Conservation (phyloP, 2,113 vertebrate species). For the Hirundichthys speculiger region DNA sequence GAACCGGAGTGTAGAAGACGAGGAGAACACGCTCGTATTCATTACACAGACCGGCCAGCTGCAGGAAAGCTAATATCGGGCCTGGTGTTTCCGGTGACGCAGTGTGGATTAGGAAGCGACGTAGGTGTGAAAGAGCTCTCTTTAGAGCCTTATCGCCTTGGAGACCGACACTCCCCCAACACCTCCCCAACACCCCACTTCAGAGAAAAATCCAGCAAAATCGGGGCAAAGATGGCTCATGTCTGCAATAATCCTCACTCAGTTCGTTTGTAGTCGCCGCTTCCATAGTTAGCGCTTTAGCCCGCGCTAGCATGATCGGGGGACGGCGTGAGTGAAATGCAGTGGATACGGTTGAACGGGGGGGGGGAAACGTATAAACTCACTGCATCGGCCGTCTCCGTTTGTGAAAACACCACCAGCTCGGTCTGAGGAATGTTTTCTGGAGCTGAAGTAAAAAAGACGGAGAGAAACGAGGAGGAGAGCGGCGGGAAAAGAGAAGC, state of each 20-base stretch:
- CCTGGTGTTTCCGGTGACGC: slow-evolving; percentile 59
- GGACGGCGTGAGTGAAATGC: too few relatives aligned
- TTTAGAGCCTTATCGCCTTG: slow-evolving; percentile 55
- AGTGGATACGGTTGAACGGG: too few relatives aligned
- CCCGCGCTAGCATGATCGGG: too few relatives aligned
- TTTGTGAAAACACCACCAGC: too few relatives aligned
- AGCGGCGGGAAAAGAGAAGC: slow-evolving; percentile 37
- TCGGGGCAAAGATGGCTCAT: slow-evolving; percentile 46
- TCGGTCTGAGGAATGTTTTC: slow-evolving; percentile 45
- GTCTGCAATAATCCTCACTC: too few relatives aligned
- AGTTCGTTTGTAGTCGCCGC: too few relatives aligned
- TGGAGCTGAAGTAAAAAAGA: slow-evolving; percentile 47
- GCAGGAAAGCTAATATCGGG: slow-evolving; percentile 74
- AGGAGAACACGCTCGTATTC: slow-evolving; percentile 63
- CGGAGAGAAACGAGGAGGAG: slow-evolving; percentile 24
- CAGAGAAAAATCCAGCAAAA: slow-evolving; percentile 15
- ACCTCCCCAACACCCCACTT: too few relatives aligned
- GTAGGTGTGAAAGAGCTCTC: slow-evolving; percentile 64
- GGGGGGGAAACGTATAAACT: too few relatives aligned
- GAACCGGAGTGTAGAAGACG: not conserved
- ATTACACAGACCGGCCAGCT: slow-evolving; percentile 38
- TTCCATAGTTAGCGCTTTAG: too few relatives aligned
- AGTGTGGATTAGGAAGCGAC: slow-evolving; percentile 50
- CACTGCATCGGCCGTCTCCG: too few relatives aligned
- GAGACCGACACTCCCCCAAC: slow-evolving; percentile 11